Evolutionary conservation across 2,113 vertebrate genomes (phyloP).

Genomic region (Ascaphus truei): DNA sequence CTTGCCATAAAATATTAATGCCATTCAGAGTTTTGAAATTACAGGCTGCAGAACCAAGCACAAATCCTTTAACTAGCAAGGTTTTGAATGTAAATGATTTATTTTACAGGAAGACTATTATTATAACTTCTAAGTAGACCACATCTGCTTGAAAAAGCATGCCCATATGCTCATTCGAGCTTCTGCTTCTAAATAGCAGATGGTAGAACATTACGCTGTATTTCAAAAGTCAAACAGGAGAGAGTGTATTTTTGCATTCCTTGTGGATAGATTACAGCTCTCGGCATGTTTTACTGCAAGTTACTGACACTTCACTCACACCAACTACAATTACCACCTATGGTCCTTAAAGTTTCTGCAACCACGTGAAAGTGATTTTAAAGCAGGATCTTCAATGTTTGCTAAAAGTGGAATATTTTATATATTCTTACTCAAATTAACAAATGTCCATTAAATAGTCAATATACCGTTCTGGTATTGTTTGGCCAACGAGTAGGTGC

Average conservation of each 20-base stretch:
- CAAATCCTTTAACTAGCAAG: constrained; percentile 56
- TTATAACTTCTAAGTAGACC: constrained; percentile 77
- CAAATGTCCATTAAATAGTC: no score
- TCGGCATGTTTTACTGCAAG: constrained; percentile 37
- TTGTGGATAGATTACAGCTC: constrained; percentile 49
- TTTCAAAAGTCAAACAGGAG: constrained; percentile 66
- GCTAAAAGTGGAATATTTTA: no score
- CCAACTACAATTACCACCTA: background rate
- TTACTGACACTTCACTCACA: constrained; percentile 16
- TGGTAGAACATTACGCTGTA: constrained; percentile 64
- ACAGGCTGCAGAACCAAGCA: constrained; percentile 44
- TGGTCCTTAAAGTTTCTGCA: background rate
- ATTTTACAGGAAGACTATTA: constrained; percentile 71
- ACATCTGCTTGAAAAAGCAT: constrained; percentile 71
- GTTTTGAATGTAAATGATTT: constrained; percentile 72
- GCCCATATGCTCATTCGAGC: constrained; percentile 73
- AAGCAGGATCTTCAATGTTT: no score
- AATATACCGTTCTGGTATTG: no score
- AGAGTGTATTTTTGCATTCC: constrained; percentile 40
- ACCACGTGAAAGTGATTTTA: background rate
- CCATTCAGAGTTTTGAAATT: constrained; percentile 39
- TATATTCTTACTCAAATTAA: no score
- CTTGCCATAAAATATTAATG: constrained; percentile 40
- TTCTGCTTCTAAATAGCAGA: constrained; percentile 70
- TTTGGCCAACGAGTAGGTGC: no score